A percentile compares a stretch with the other conserved stretches of the same genome.
Conservation (phyloP, 2,888 invertebrate genomes). For the Temnothorax rugatulus region DNA sequence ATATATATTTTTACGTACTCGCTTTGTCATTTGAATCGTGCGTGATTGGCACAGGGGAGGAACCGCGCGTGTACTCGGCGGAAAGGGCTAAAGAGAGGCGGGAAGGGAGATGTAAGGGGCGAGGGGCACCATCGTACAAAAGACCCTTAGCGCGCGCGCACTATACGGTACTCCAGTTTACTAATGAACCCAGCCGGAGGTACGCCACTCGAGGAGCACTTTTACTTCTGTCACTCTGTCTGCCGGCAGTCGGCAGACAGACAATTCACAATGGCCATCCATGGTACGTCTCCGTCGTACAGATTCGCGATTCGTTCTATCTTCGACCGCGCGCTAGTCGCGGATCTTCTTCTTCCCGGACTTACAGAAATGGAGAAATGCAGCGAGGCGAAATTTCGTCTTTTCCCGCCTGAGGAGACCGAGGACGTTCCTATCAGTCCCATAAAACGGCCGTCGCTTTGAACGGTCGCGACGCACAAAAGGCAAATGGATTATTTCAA, state of each 20-base stretch:
- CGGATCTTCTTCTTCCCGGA: slow-evolving; percentile 29
- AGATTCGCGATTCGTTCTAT: slow-evolving; percentile 49
- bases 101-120: slow-evolving; percentile 46
- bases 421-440: slow-evolving; percentile 34
- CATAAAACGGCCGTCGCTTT: slow-evolving; percentile 35
- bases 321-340: slow-evolving; percentile 11
- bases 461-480: slow-evolving; percentile 27
- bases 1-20: not conserved
- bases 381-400: slow-evolving; percentile 35
- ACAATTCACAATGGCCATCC: slow-evolving; percentile 71
- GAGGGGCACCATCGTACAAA: slow-evolving; percentile 77
- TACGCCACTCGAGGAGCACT: slow-evolving; percentile 82
- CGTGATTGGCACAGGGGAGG: slow-evolving; percentile 5
- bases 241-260: slow-evolving; percentile 69
- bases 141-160: slow-evolving; percentile 75
- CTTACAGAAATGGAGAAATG: slow-evolving; percentile 25
- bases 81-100: slow-evolving; percentile 43
- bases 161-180: slow-evolving; percentile 80
- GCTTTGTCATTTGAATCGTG: slow-evolving; percentile 26
- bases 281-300: slow-evolving; percentile 52
- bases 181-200: slow-evolving; percentile 82
- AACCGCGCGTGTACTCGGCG: slow-evolving; percentile 27
- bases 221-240: slow-evolving; percentile 82
- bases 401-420: not conserved
- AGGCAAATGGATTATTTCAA: slow-evolving; percentile 48